Conservation (phyloP, 1,140 invertebrate species). For the Lucilia cuprina region DNA sequence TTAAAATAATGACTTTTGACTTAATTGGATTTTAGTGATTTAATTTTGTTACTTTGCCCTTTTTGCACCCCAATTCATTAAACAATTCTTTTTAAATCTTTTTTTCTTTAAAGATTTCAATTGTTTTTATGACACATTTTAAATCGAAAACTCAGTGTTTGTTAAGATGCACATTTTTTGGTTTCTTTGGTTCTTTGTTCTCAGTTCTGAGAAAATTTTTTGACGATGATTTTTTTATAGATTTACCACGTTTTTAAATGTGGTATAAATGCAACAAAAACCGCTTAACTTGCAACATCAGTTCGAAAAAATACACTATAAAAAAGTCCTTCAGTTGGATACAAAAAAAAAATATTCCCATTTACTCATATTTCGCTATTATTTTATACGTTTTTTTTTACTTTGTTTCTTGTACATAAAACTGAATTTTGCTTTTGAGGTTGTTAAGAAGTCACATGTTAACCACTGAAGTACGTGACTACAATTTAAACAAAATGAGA, state of each 20-base stretch:
- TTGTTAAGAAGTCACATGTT: constrained; percentile 26
- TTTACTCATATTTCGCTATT: neutral
- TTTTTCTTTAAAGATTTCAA: neutral
- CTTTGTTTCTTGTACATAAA: neutral
- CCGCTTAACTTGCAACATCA: neutral
- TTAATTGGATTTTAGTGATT: neutral
- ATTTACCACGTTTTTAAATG: neutral
- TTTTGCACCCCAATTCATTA: too few species aligned
- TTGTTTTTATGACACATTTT: neutral
- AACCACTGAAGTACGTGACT: constrained; percentile 27
- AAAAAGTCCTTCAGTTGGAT: neutral
- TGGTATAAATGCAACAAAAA: neutral
- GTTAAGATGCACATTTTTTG: neutral
- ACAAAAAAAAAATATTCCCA: neutral
- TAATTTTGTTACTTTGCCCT: neutral
- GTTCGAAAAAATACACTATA: neutral
- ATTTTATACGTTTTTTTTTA: neutral
- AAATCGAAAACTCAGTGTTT: neutral
- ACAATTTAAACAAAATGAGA: neutral
- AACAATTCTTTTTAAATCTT: too few species aligned
- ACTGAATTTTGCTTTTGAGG: neutral
- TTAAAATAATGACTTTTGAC: neutral
- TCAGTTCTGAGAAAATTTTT: neutral
- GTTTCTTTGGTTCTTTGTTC: too few species aligned
- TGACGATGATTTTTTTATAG: neutral